Evolutionary conservation across 1,140 invertebrate species (phyloP).

Genomic region (Mercenaria mercenaria): DNA sequence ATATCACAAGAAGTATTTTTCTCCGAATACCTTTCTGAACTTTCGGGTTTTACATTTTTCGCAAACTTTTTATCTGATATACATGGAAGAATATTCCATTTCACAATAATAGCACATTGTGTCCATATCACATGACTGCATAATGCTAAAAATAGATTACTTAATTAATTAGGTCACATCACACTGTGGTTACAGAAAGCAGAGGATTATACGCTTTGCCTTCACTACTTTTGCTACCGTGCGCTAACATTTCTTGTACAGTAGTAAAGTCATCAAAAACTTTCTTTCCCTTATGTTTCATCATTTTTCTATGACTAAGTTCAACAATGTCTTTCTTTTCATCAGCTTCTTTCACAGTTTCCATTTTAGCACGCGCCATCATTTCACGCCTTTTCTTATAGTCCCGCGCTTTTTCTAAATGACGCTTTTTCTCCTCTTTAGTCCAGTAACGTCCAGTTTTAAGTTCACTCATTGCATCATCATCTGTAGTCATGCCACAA

Average conservation of each 20-base stretch:
- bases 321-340: constrained; percentile 86
- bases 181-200: constrained; percentile 86
- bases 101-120: constrained; percentile 38
- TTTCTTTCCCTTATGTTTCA: constrained; percentile 86
- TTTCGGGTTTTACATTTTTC: neutral
- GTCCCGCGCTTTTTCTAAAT: constrained; percentile 90
- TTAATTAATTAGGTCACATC: constrained; percentile 55
- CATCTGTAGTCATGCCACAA: constrained; percentile 92
- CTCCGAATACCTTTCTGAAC: neutral
- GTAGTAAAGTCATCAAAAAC: constrained; percentile 87
- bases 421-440: constrained; percentile 92
- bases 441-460: constrained; percentile 94
- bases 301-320: constrained; percentile 87
- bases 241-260: constrained; percentile 87
- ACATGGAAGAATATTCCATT: neutral
- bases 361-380: constrained; percentile 83
- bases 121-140: constrained; percentile 30
- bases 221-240: constrained; percentile 84
- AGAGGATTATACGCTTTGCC: constrained; percentile 83
- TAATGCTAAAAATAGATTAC: constrained; percentile 38
- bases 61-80: neutral
- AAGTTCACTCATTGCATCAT: constrained; percentile 93
- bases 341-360: constrained; percentile 84
- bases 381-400: constrained; percentile 87
- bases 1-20: neutral